Percentiles rank a stretch among this genome's conserved stretches.
phyloP scores from a whole-genome alignment of 2,797 vertebrate genomes.

The Atherinosoma microstoma region DNA sequence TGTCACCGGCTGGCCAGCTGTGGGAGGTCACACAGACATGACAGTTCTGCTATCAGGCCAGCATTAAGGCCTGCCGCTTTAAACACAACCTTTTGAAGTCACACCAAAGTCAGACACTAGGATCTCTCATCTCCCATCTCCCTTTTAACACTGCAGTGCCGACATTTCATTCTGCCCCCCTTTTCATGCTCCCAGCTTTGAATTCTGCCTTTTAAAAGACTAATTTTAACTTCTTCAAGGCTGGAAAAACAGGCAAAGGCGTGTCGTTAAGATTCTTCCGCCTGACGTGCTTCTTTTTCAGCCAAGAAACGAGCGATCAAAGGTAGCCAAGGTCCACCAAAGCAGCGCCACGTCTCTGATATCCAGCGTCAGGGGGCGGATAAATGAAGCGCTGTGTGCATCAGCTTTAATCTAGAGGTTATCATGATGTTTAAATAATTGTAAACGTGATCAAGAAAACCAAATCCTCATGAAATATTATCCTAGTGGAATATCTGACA shows the following conservation, averaged over 20 bases:
- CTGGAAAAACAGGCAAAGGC: slow-evolving; percentile 75
- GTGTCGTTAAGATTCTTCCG: slow-evolving; percentile 77
- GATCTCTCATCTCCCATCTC: slow-evolving; percentile 87
- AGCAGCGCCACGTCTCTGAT: slow-evolving; percentile 59
- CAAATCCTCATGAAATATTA: slow-evolving; percentile 15
- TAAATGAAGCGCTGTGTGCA: slow-evolving; percentile 49
- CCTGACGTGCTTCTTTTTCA: slow-evolving; percentile 74
- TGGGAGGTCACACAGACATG: slow-evolving; percentile 82
- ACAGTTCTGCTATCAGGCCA: slow-evolving; percentile 82
- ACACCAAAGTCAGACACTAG: slow-evolving; percentile 86
- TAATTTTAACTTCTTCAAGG: slow-evolving; percentile 86
- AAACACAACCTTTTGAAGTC: slow-evolving; percentile 86
- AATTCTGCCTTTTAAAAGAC: slow-evolving; percentile 84
- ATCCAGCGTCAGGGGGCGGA: slow-evolving; percentile 63
- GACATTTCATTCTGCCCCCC: slow-evolving; percentile 81
- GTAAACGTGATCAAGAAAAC: slow-evolving; percentile 24
- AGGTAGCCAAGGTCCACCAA: slow-evolving; percentile 71
- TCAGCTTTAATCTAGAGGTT: slow-evolving; percentile 59
- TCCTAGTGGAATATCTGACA: background rate
- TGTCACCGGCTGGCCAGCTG: slow-evolving; percentile 80
- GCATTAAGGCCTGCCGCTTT: slow-evolving; percentile 84
- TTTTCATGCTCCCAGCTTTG: slow-evolving; percentile 83
- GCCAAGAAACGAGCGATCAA: slow-evolving; percentile 75
- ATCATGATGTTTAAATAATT: slow-evolving; percentile 34
- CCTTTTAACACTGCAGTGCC: slow-evolving; percentile 84